Conservation (phyloP, 2,113 vertebrate species). For the Amazona guildingii region DNA sequence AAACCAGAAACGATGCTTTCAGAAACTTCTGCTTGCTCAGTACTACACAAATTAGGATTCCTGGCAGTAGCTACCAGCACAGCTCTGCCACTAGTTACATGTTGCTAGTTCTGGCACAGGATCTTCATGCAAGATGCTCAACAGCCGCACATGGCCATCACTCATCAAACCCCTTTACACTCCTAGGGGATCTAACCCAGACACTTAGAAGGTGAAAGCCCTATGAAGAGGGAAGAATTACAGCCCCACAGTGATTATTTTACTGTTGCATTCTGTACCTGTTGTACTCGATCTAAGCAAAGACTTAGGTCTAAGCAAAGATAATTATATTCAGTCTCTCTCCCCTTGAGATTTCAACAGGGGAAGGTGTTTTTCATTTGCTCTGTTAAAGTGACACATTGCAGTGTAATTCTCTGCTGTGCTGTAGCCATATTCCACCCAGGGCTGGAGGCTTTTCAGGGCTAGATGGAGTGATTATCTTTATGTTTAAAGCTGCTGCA, state of each 20-base stretch:
- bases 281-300: background rate
- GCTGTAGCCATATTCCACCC: conserved; percentile 25
- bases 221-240: background rate
- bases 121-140: background rate
- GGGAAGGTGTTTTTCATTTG: conserved; percentile 38
- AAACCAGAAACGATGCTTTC: background rate
- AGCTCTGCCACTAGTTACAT: background rate
- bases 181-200: background rate
- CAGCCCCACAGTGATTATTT: background rate
- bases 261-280: background rate
- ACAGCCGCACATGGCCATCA: background rate
- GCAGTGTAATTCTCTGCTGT: background rate
- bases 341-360: background rate
- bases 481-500: conserved; percentile 42
- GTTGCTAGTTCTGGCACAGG: background rate
- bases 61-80: background rate
- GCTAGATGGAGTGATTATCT: conserved; percentile 57
- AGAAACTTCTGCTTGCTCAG: background rate
- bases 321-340: background rate
- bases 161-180: background rate
- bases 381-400: conserved; percentile 23
- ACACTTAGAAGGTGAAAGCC: background rate
- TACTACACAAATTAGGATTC: background rate
- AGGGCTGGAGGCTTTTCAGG: conserved; percentile 28
- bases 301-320: background rate